Evolutionary conservation across 2,113 vertebrate genomes (phyloP), one percentile per base, ranked within the genome.

Genomic region (Psilopsiagon aurifrons): DNA sequence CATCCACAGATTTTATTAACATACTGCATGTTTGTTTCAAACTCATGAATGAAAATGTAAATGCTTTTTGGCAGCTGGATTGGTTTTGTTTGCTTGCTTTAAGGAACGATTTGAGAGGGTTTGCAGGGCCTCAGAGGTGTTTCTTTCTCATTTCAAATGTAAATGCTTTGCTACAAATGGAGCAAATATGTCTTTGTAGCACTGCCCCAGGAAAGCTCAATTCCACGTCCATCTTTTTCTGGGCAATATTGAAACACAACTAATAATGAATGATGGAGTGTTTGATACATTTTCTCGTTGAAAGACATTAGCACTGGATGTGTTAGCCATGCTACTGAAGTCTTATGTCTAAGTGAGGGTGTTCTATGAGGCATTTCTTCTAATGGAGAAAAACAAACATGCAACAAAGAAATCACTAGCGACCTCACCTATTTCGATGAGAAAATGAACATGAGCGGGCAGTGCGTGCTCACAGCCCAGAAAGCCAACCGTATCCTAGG

Each of bases 151-250:
- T 63, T 63, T 88, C 54, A 81, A 86, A 95, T 70, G 88, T 70
- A 92, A 95, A 93, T 92, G 47, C 67, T 71, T 90, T 93, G 70
- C 83, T 83, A n/a, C 44, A 86, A 77, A 86, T 79, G 78, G 66
- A 87, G 80, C 88, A 92, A 95, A 63, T 33, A 28, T 37, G 39
- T 57, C 81, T 75, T 22, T 64, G 24, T n/a, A 79, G 52, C 76
- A 55, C 33, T 68, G 54, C 47, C 47, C 68, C 62, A 57, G 54
- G 68, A 25, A 82, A 81, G 78, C 60, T 90, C 83, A 52, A 1
- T n/a, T 66, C 51, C 62, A 44, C 4, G 24, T 85, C 35, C 37
- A 81, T 43, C 5, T 86, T 90, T 87, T 95, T 54, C 67, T 89
- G 81, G 90, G 59, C 64, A 86, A 19, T 57, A 35, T 4, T 75